phyloP scores from a whole-genome alignment of 1,140 invertebrate species.

The Papilio xuthus region DNA sequence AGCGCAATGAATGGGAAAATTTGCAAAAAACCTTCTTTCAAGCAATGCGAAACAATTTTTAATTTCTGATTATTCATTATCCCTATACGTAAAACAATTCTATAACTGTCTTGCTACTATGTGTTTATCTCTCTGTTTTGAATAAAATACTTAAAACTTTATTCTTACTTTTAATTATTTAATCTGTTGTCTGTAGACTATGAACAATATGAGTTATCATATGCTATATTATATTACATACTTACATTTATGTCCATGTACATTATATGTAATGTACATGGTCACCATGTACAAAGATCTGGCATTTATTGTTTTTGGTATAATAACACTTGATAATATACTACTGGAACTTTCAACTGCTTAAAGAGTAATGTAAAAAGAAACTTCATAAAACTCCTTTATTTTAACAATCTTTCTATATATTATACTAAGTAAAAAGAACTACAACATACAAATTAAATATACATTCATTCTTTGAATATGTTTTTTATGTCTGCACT shows the following conservation, averaged over 20 bases:
- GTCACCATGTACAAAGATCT: too few relatives aligned
- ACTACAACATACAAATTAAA: neutral
- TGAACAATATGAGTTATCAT: too few relatives aligned
- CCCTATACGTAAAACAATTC: neutral
- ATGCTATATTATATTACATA: too few relatives aligned
- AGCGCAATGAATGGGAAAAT: constrained; percentile 60
- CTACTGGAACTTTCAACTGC: neutral
- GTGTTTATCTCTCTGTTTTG: neutral
- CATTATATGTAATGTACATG: too few relatives aligned
- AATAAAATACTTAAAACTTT: neutral
- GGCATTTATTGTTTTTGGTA: too few relatives aligned
- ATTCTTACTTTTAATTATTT: neutral
- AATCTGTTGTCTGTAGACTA: too few relatives aligned
- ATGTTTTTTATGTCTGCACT: constrained; percentile 74
- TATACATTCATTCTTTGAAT: constrained; percentile 61
- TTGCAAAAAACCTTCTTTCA: constrained; percentile 61
- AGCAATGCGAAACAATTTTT: constrained; percentile 69
- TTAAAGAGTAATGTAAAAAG: neutral
- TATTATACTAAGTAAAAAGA: neutral
- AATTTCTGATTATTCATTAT: constrained; percentile 39
- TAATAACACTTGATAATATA: neutral
- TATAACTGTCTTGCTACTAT: neutral
- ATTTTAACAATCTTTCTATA: constrained; percentile 20
- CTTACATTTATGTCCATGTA: too few relatives aligned
- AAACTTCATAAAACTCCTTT: neutral